Evolutionary conservation across 2,113 vertebrate genomes (phyloP), one percentile per base, ranked within the genome.

Genomic region (Noctilio leporinus): DNA sequence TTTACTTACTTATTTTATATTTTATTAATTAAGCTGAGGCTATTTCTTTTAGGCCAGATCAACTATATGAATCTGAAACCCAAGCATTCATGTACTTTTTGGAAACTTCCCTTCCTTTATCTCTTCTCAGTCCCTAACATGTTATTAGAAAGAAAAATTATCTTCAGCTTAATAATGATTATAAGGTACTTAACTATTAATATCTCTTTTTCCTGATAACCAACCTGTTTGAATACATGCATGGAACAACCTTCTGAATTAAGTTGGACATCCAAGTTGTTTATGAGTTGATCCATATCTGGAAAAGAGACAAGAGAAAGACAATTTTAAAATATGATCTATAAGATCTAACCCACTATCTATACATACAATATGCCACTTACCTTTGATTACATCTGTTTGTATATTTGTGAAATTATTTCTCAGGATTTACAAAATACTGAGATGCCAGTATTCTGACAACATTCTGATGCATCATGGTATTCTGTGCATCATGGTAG

Each of bases 271-370:
- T 94, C 81, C 70, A 96, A 91, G 89, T 83, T 95, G 93, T 94
- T 96, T 90, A 96, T 91, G 91, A 96, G 47, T 91, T 94, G 86
- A 96, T 97, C 93, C 96, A 96, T 92, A 92, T 87, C 96, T 96
- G 83, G 81, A 93, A 94, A 83, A 96, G 38, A 96, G 47, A 81
- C 45, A 96, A 92, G 17, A 47, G 22, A 70, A 76, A 96, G 30
- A 81, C 8, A 95, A 86, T 72, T 94, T 96, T 53, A 95, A 78
- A 94, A 93, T 43, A 95, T 87, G 38, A 83, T 59, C 16, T 78
- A 90, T 43, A 95, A 90, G 38, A 83, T 59, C 16, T 78, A 90
- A 73, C 10, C 20, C 7, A 86, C 11, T 89, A 57, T 28, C 62
- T 30, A 10, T 15, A 10, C 28, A 69, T 43, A 86, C 14, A 70